Evolutionary conservation across 2,797 vertebrate species (phyloP), one percentile per base, ranked within the genome.

Genomic region (Decapterus maruadsi): DNA sequence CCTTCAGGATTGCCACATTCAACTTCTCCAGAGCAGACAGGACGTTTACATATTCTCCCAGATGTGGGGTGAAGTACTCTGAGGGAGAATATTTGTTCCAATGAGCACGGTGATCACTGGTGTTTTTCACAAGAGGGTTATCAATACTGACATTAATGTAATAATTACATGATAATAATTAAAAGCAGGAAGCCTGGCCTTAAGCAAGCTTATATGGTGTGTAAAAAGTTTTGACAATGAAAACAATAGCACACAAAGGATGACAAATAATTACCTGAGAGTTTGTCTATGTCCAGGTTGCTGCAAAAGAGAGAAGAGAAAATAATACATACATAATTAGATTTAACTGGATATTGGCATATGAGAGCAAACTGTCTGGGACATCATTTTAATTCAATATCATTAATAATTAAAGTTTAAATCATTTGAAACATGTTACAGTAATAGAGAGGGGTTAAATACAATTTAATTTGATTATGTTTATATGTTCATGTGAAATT

Each of bases 11-110:
- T 0, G 97, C 95, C 3, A 95, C 90, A 51, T 98, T 99, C 68
- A 99, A 95, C 2, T 96, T 92, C 78, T 99, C 97, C 93, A 99
- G 90, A 0, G 97, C 96, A 0, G 97, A 96, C 65, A 99, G 92
- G 76, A 98, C 97, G 0, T 95, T 96, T 83, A 93, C 94, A 13
- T 97, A 98, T 84, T 97, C 96, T 4, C 97, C 97, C 2, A 98
- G 93, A 80, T 97, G 96, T 0, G 95, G 94, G 2, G 94, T 95
- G 91, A 98, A 98, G 93, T 98, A 97, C 75, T 96, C 97, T 99
- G 90, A 0, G 72, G 58, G 54, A 68, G 42, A 53, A 73, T 20
- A 63, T 34, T 13, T 61, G 26, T 61, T 48, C 17, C 45, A 26
- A 60, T 61, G 11, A 70, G 16, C n/a, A 36, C 29, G 29, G 10